Evolutionary conservation across 2,113 vertebrate genomes (phyloP).

Genomic region (Sceloporus tristichus): DNA sequence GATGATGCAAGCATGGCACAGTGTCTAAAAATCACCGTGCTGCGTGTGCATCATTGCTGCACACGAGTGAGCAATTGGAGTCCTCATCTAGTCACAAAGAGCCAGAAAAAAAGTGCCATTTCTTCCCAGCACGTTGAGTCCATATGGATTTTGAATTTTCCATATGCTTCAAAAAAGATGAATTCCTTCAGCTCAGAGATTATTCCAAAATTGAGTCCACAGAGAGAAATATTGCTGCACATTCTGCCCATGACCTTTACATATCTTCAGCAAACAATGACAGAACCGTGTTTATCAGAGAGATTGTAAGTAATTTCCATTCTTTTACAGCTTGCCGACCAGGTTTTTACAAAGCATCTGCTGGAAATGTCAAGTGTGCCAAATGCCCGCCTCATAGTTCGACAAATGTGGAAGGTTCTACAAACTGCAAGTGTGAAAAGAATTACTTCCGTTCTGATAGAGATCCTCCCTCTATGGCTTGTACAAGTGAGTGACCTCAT

Average conservation of each 20-base stretch:
- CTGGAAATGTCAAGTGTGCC: conserved; percentile 90
- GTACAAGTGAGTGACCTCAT: conserved; percentile 88
- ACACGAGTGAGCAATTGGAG: no score
- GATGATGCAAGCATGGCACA: no score
- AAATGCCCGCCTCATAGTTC: conserved; percentile 97
- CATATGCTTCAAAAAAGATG: neutral
- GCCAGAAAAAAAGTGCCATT: neutral
- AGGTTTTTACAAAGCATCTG: conserved; percentile 94
- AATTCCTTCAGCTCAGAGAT: neutral
- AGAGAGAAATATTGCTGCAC: no score
- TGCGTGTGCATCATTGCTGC: no score
- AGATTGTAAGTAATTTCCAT: conserved; percentile 41
- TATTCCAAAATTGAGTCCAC: neutral
- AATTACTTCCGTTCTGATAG: conserved; percentile 96
- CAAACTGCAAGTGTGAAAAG: conserved; percentile 95
- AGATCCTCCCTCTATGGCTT: conserved; percentile 97
- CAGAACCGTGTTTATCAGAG: neutral
- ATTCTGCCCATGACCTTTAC: neutral
- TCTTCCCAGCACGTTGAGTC: neutral
- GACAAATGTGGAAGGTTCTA: conserved; percentile 88
- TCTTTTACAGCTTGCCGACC: conserved; percentile 87
- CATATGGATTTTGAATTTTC: neutral
- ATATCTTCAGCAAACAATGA: neutral
- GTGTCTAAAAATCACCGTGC: no score
- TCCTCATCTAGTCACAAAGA: neutral